A percentile compares a stretch with the other conserved stretches of the same genome.
Evolutionary conservation across 2,888 invertebrate genomes (phyloP).

Genomic region (Rotaria socialis): DNA sequence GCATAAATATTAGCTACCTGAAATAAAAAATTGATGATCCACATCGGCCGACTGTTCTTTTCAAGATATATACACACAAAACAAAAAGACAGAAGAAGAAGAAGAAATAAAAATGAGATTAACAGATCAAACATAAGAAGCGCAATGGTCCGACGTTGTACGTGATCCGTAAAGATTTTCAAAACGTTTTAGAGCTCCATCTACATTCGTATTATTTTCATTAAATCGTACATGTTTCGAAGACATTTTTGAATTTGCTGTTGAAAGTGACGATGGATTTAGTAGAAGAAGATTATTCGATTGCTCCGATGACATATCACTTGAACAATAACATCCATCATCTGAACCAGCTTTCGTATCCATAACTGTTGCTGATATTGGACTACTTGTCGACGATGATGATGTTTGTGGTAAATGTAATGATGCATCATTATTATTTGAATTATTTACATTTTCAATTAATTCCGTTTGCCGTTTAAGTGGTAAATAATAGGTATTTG

Average conservation of each 20-base stretch:
- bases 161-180: conserved; percentile 17
- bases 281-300: conserved; percentile 24
- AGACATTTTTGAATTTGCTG: neutral
- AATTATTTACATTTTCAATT: neutral
- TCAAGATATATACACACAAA: neutral
- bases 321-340: conserved; percentile 36
- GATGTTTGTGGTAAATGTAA: neutral
- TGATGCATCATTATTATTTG: neutral
- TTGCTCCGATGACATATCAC: conserved; percentile 33
- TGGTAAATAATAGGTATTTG: neutral
- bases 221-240: conserved; percentile 10
- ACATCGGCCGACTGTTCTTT: conserved; percentile 8
- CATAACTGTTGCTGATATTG: neutral
- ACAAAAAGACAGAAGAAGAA: neutral
- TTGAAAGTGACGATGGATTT: conserved; percentile 7
- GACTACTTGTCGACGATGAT: neutral
- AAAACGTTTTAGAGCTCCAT: conserved; percentile 32
- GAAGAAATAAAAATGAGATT: neutral
- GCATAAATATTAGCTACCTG: conserved; percentile 3
- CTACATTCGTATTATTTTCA: neutral
- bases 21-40: neutral
- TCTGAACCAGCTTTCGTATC: neutral
- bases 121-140: conserved; percentile 30
- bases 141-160: neutral
- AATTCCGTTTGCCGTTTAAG: neutral